A percentile compares a stretch with the other conserved stretches of the same genome.
phyloP scores from a whole-genome alignment of 92 coral and sea anemone genomes.

The Muricea muricata region DNA sequence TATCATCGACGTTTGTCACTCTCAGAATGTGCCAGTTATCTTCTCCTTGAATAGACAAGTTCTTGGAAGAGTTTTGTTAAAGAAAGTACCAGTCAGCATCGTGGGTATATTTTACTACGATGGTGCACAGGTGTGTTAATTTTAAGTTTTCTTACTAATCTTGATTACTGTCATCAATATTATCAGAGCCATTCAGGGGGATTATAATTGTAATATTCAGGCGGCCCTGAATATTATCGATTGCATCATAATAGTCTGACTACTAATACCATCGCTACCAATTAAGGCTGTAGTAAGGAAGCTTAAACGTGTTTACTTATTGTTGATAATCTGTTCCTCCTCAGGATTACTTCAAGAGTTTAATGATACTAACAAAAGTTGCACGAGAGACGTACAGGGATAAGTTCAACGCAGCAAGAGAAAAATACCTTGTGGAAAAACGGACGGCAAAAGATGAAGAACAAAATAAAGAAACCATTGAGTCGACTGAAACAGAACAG shows the following conservation, averaged over 20 bases:
- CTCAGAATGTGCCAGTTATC: constrained; percentile 82
- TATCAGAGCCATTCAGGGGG: no score
- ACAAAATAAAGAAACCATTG: neutral
- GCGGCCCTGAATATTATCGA: no score
- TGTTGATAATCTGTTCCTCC: neutral
- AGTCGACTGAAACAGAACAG: neutral
- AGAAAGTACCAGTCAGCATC: constrained; percentile 97
- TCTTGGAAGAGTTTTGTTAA: constrained; percentile 81
- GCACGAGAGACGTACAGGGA: constrained; percentile 76
- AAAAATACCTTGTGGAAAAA: constrained; percentile 46
- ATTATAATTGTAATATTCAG: no score
- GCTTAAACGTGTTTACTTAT: no score
- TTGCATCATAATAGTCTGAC: no score
- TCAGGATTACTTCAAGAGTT: constrained; percentile 78
- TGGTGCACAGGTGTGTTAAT: constrained; percentile 99
- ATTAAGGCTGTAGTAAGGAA: no score
- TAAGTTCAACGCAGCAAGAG: constrained; percentile 66
- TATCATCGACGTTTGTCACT: constrained; percentile 81
- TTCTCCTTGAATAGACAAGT: constrained; percentile 89
- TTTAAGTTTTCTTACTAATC: no score
- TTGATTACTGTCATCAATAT: no score
- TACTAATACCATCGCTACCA: no score
- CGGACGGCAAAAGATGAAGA: constrained; percentile 10
- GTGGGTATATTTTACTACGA: constrained; percentile 93
- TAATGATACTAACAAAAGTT: constrained; percentile 84